Evolutionary conservation across 2,888 invertebrate species (phyloP), one percentile per base, ranked within the genome.

Genomic region (Merodon equestris): DNA sequence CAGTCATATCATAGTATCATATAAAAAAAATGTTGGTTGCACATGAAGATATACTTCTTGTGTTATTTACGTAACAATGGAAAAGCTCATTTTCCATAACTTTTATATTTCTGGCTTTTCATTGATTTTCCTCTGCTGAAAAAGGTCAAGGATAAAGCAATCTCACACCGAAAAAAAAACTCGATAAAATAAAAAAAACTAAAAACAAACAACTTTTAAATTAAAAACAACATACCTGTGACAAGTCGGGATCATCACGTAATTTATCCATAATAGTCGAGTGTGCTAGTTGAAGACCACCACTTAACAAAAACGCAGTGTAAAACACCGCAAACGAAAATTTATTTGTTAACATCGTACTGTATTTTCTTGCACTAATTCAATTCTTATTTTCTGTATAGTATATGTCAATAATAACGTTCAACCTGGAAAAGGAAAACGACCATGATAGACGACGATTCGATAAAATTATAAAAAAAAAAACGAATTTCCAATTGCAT

Each of bases 241-340:
- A 92, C 83, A 93, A 90, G 86, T 93, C 93, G 76, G 91, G 87
- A 88, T 93, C 93, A 87, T 90, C 91, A 83, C 90, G 89, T 83
- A 93, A 90, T 89, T 92, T 93, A 87, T 93, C 92, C 82, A 91
- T 90, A 76, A 93, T 90, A 81, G 92, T 91, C 79, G 86, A 89
- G 86, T 86, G 89, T 70, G 67, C 76, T 70, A 82, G 60, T 36
- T 81, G 63, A 63, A 82, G 47, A 56, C 50, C 48, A 77, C 74
- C 47, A 75, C 74, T 58, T 47, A 71, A 19, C n/a, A 76, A 38
- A 44, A 64, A 38, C 51, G 58, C 73, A 82, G 81, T 56, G 64
- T 60, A 73, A 18, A 81, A 15, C 68, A 71, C 76, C 50, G 76
- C 63, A 68, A 63, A 27, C 13, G 64, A 56, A 54, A 60, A 50